phyloP scores from a whole-genome alignment of 2,888 invertebrate species.

The Calameuta pallipes region DNA sequence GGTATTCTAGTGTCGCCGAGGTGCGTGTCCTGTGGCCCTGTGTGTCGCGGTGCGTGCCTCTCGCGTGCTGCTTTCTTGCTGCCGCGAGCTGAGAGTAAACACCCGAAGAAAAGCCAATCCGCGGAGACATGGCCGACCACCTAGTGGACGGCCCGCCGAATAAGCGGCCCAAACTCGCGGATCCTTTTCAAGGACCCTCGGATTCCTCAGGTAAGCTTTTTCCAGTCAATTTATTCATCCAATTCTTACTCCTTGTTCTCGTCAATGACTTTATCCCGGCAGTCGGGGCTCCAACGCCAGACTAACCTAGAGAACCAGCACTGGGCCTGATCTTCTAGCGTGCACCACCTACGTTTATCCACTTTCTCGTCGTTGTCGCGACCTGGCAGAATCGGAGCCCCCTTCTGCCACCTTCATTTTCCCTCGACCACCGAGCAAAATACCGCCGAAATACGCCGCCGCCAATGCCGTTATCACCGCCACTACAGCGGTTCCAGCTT shows the following conservation, averaged over 20 bases:
- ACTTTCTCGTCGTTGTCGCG: conserved; percentile 1
- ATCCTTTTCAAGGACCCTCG: conserved; percentile 84
- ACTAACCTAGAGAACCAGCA: conserved; percentile 2
- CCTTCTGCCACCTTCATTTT: not conserved
- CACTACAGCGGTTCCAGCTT: not conserved
- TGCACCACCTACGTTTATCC: not conserved
- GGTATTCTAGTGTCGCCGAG: conserved; percentile 40
- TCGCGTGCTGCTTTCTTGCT: conserved; percentile 21
- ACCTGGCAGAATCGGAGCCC: not conserved
- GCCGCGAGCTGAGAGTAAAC: conserved; percentile 31
- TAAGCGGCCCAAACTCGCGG: conserved; percentile 92
- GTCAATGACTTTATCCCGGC: not conserved
- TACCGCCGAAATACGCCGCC: not conserved
- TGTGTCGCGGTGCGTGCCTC: conserved; percentile 33
- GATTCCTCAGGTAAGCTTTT: conserved; percentile 81
- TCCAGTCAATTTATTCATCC: conserved; percentile 25
- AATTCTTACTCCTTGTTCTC: conserved; percentile 6
- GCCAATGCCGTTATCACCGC: not conserved
- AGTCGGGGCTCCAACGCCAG: conserved; percentile 1
- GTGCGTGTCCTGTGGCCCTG: conserved; percentile 47
- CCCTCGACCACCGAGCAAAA: not conserved
- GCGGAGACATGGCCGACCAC: conserved; percentile 87
- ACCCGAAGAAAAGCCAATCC: conserved; percentile 22
- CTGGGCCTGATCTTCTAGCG: not conserved
- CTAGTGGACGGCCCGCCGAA: conserved; percentile 95